A percentile compares a stretch with the other conserved stretches of the same genome.
phyloP scores from a whole-genome alignment of 2,113 vertebrate genomes.

The Hiodon alosoides region DNA sequence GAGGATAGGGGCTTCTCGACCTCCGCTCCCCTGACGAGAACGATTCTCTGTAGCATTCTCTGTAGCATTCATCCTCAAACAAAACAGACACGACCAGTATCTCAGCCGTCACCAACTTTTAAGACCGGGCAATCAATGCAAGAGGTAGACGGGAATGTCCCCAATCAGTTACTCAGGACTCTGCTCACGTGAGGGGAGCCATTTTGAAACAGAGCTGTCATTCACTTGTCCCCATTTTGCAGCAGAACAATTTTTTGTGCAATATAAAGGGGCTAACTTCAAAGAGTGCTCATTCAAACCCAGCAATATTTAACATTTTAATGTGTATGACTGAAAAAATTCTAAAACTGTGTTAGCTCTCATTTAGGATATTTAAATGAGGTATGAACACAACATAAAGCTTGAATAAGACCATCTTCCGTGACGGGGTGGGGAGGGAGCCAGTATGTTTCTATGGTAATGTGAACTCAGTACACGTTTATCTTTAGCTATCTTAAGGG shows the following conservation, averaged over 20 bases:
- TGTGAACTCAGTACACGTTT: neutral
- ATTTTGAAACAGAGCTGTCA: constrained; percentile 11
- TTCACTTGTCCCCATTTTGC: neutral
- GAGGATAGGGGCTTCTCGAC: neutral
- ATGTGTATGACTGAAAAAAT: too few species aligned
- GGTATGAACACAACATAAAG: too few species aligned
- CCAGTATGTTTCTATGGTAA: too few species aligned
- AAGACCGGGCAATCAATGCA: neutral
- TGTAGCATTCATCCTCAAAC: neutral
- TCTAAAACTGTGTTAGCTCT: too few species aligned
- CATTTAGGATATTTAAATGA: too few species aligned
- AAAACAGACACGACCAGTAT: too few species aligned
- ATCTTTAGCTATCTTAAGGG: neutral
- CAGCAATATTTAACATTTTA: neutral
- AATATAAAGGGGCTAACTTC: neutral
- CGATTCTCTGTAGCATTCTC: neutral
- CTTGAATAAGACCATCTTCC: too few species aligned
- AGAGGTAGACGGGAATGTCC: neutral
- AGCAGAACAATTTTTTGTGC: neutral
- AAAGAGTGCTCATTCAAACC: neutral
- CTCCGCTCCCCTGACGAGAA: too few species aligned
- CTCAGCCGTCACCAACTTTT: too few species aligned
- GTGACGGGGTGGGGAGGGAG: too few species aligned
- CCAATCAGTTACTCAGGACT: neutral
- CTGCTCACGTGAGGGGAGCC: neutral